phyloP scores from a whole-genome alignment of 2,888 invertebrate species.

The Uloborus plumipes region DNA sequence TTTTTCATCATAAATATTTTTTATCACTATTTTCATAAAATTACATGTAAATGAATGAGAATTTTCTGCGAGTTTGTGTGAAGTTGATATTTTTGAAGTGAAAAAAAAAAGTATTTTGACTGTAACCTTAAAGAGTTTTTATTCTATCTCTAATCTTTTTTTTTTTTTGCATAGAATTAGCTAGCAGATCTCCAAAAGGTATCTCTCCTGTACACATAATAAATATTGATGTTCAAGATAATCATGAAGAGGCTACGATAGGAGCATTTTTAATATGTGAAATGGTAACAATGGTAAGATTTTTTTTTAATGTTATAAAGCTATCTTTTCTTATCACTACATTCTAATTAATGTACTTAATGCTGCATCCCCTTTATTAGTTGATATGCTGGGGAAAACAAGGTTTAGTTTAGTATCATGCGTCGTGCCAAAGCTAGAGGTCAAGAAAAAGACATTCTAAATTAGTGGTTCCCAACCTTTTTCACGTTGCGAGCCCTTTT shows the following conservation, averaged over 20 bases:
- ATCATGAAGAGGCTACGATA: conserved; percentile 98
- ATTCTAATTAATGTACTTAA: too few relatives aligned
- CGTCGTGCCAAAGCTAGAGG: too few relatives aligned
- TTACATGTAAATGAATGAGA: neutral
- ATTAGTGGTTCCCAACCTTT: too few relatives aligned
- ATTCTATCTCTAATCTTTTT: neutral
- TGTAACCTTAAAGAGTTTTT: neutral
- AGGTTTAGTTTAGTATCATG: too few relatives aligned
- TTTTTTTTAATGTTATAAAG: neutral
- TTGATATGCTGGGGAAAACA: too few relatives aligned
- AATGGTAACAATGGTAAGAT: conserved; percentile 85
- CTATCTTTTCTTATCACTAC: too few relatives aligned
- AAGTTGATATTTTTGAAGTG: neutral
- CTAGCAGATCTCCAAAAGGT: conserved; percentile 82
- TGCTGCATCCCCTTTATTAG: too few relatives aligned
- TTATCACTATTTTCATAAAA: neutral
- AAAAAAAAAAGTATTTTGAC: neutral
- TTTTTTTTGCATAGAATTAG: conserved; percentile 74
- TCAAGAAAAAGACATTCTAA: too few relatives aligned
- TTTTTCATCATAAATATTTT: too few relatives aligned
- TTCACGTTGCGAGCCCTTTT: too few relatives aligned
- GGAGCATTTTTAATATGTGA: conserved; percentile 98
- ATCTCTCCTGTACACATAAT: conserved; percentile 95
- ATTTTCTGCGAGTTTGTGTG: neutral
- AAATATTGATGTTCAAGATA: conserved; percentile 99